These are phyloP conservation scores for Indicator maculatus DNA, from an alignment of 2,113 vertebrate genomes.

Conservation along the genomic window DNA sequence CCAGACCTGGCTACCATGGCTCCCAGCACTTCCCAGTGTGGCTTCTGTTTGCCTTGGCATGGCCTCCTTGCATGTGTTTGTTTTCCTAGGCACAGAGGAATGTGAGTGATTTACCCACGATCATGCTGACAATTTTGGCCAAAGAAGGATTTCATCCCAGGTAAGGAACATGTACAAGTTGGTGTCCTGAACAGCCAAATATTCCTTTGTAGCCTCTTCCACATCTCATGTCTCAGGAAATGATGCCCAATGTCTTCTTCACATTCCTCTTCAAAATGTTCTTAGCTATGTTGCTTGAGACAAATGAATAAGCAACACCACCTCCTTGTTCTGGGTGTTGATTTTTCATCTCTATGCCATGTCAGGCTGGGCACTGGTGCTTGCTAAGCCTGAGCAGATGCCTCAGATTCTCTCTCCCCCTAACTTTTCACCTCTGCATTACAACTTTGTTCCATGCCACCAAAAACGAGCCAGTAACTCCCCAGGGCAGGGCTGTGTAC, in stretches of 20 bases:
- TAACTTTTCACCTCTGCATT: background rate
- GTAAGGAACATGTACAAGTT: background rate
- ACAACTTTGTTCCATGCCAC: background rate
- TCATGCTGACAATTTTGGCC: background rate
- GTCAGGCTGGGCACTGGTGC: background rate
- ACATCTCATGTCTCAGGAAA: background rate
- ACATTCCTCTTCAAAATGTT: background rate
- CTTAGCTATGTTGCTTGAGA: background rate
- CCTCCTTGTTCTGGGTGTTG: background rate
- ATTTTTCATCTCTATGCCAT: background rate
- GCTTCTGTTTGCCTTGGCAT: background rate
- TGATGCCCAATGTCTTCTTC: background rate
- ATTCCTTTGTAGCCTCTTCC: background rate
- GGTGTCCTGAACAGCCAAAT: background rate
- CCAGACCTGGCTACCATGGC: background rate
- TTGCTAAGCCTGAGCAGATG: background rate
- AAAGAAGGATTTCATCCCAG: background rate
- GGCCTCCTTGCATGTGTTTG: background rate
- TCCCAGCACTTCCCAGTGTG: background rate
- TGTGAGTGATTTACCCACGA: background rate
- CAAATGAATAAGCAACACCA: background rate
- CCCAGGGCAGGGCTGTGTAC: constrained; percentile 32
- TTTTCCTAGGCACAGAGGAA: background rate
- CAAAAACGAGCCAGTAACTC: constrained; percentile 16
- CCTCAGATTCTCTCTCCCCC: background rate